Evolutionary conservation across 2,113 vertebrate species (phyloP).

Genomic region (Actenoides lindsayi): DNA sequence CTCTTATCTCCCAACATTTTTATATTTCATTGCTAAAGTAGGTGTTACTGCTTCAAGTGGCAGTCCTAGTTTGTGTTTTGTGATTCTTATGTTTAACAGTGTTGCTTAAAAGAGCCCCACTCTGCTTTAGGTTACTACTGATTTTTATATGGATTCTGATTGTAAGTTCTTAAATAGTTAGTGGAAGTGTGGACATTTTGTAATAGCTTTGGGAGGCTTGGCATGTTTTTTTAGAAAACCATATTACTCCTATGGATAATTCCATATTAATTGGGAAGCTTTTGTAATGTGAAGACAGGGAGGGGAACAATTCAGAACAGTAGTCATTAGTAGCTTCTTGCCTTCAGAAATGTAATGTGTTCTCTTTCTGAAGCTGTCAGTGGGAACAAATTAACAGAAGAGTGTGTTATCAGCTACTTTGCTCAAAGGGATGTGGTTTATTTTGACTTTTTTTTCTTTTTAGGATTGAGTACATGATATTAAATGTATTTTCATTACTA

Average conservation of each 20-base stretch:
- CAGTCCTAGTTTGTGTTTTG: background rate
- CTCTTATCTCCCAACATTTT: background rate
- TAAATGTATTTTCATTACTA: background rate
- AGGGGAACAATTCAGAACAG: background rate
- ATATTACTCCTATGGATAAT: background rate
- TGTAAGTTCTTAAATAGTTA: background rate
- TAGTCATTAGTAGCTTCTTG: background rate
- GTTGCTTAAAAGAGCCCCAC: background rate
- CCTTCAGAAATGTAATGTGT: background rate
- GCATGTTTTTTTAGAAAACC: background rate
- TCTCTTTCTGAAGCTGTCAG: background rate
- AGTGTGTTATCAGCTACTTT: background rate
- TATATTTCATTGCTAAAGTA: background rate
- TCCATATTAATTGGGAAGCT: background rate
- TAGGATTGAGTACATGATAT: background rate
- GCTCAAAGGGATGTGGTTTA: background rate
- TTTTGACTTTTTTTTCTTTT: background rate
- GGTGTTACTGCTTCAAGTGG: background rate
- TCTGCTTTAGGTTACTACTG: background rate
- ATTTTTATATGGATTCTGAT: background rate
- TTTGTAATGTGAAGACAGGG: background rate
- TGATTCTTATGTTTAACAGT: background rate
- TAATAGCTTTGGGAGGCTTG: background rate
- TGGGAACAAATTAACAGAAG: background rate
- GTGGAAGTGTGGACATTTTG: background rate